Evolutionary conservation across 2,797 vertebrate genomes (phyloP).

Genomic region (Siniperca scherzeri): DNA sequence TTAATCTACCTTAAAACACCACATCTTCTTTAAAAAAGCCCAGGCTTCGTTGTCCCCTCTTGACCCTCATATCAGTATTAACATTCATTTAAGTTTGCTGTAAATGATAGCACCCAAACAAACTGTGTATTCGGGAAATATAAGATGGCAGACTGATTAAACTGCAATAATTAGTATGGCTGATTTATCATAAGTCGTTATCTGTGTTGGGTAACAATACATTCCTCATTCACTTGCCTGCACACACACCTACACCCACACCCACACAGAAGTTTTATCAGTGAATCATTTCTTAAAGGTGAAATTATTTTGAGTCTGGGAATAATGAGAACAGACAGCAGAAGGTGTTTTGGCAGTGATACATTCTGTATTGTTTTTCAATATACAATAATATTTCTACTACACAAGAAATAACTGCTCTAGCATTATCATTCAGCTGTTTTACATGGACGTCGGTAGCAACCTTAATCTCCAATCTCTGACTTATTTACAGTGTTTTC

Average conservation of each 20-base stretch:
- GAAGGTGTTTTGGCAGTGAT: slow-evolving; percentile 32
- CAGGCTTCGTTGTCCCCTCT: neutral
- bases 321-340: slow-evolving; percentile 43
- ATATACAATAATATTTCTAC: slow-evolving; percentile 52
- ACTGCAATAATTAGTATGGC: neutral
- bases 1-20: neutral
- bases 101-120: neutral
- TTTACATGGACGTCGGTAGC: slow-evolving; percentile 20
- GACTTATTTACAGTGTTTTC: slow-evolving; percentile 67
- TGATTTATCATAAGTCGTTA: neutral
- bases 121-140: neutral
- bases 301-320: slow-evolving; percentile 5
- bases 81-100: neutral
- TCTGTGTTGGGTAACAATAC: neutral
- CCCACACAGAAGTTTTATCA: neutral
- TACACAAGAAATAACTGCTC: slow-evolving; percentile 42
- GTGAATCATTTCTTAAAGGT: neutral
- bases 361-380: slow-evolving; percentile 62
- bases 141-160: neutral
- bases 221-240: neutral
- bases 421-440: slow-evolving; percentile 30
- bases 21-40: neutral
- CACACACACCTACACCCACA: neutral
- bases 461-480: slow-evolving; percentile 11
- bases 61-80: neutral